These are phyloP conservation scores for Megaceryle alcyon DNA, from an alignment of 2,797 vertebrate species.

Conservation along the genomic window DNA sequence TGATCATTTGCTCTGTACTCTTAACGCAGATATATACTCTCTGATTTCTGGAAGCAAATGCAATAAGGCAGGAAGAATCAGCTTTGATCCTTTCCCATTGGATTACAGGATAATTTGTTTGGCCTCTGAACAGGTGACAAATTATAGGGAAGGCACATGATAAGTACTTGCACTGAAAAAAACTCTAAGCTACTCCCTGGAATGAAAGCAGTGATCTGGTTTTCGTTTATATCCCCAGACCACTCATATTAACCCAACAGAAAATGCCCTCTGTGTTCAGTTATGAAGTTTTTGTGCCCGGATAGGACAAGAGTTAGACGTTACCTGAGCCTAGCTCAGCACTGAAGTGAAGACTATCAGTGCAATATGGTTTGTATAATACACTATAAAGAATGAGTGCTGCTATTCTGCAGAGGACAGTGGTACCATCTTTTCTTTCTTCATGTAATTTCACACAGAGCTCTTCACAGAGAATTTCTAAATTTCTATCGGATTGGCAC, in stretches of 20 bases:
- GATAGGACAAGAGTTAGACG: neutral
- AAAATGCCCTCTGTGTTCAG: neutral
- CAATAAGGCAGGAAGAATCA: neutral
- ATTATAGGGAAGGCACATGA: neutral
- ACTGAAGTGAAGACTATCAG: rapidly evolving
- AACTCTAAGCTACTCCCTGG: neutral
- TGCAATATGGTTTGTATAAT: neutral
- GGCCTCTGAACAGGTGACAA: neutral
- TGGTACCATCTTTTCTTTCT: neutral
- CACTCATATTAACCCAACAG: neutral
- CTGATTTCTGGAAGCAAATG: neutral
- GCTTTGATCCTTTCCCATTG: constrained; percentile 47
- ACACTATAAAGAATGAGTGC: neutral
- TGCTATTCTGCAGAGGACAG: neutral
- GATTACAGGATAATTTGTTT: constrained; percentile 49
- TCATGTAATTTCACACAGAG: neutral
- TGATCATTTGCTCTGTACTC: neutral
- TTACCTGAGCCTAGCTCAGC: neutral
- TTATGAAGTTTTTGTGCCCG: neutral
- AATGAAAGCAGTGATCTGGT: neutral
- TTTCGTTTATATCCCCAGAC: neutral
- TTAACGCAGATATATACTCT: neutral
- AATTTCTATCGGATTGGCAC: neutral
- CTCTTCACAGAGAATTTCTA: neutral
- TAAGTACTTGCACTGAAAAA: neutral